phyloP scores from a whole-genome alignment of 2,888 invertebrate species.

The Campopleginae sp. region DNA sequence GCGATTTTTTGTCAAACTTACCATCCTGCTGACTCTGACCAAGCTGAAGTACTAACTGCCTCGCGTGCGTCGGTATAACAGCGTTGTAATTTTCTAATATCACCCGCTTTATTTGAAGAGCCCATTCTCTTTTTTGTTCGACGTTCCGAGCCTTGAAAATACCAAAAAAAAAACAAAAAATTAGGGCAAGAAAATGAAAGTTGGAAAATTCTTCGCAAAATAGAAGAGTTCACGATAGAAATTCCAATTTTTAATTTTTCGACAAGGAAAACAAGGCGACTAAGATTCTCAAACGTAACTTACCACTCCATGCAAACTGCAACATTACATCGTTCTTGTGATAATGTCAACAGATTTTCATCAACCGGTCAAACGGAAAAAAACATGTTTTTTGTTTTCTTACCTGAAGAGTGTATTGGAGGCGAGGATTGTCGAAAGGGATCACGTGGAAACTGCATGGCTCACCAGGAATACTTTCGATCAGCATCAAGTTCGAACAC shows the following conservation, averaged over 20 bases:
- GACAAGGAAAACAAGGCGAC: not conserved
- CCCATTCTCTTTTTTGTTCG: constrained; percentile 95
- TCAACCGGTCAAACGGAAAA: not conserved
- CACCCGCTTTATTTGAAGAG: constrained; percentile 92
- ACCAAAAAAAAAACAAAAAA: constrained; percentile 27
- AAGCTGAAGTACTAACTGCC: constrained; percentile 95
- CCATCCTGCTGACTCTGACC: constrained; percentile 91
- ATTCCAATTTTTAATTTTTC: not conserved
- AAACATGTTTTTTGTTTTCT: constrained; percentile 39
- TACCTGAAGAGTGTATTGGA: constrained; percentile 94
- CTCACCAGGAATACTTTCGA: constrained; percentile 97
- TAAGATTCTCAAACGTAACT: constrained; percentile 29
- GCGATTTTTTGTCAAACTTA: constrained; percentile 14
- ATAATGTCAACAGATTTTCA: constrained; percentile 39
- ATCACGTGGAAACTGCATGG: constrained; percentile 98
- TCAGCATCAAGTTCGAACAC: constrained; percentile 99
- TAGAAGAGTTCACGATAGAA: not conserved
- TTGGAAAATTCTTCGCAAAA: not conserved
- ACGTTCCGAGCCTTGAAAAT: constrained; percentile 89
- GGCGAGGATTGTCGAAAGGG: constrained; percentile 97
- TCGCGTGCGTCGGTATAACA: constrained; percentile 97
- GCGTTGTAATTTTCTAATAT: constrained; percentile 97
- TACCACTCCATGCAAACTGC: constrained; percentile 68
- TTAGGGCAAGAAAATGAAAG: not conserved
- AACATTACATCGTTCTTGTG: constrained; percentile 57